Evolutionary conservation across 2,888 invertebrate genomes (phyloP).

Genomic region (Hirtodrosophila cameraria): DNA sequence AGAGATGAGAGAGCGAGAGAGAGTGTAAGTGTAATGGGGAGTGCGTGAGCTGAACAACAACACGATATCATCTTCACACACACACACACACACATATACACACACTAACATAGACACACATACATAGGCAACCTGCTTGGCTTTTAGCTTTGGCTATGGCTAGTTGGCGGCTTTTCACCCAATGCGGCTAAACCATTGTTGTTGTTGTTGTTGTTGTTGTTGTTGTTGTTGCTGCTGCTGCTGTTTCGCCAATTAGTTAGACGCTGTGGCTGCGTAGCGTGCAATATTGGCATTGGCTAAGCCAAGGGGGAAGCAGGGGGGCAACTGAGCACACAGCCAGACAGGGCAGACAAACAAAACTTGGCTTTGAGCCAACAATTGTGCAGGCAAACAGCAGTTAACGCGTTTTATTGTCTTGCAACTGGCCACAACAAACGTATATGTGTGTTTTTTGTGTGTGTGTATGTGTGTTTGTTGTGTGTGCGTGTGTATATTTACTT

Average conservation of each 20-base stretch:
- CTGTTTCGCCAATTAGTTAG: constrained; percentile 72
- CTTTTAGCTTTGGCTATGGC: constrained; percentile 33
- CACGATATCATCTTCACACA: constrained; percentile 67
- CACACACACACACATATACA: constrained; percentile 19
- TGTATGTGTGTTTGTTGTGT: constrained; percentile 18
- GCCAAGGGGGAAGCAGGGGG: background rate
- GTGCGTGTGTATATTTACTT: constrained; percentile 23
- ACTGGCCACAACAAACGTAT: constrained; percentile 38
- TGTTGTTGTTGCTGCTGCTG: constrained; percentile 48
- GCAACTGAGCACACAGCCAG: constrained; percentile 15
- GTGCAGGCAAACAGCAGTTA: constrained; percentile 70
- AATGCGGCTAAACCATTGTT: constrained; percentile 54
- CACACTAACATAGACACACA: constrained; percentile 13
- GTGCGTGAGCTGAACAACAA: constrained; percentile 71
- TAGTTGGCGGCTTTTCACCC: constrained; percentile 58
- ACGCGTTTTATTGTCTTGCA: constrained; percentile 75
- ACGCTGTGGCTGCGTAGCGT: constrained; percentile 66
- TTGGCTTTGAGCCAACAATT: constrained; percentile 56
- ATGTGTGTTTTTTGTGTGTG: constrained; percentile 1
- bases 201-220: constrained; percentile 22
- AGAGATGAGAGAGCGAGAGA: constrained; percentile 11
- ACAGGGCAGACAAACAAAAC: constrained; percentile 38
- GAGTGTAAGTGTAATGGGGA: constrained; percentile 56
- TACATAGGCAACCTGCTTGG: constrained; percentile 51
- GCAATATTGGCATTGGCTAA: constrained; percentile 55